Base-by-base conservation (phyloP, 2,888 invertebrate species). In the Drosophila vallismaia region DNA sequence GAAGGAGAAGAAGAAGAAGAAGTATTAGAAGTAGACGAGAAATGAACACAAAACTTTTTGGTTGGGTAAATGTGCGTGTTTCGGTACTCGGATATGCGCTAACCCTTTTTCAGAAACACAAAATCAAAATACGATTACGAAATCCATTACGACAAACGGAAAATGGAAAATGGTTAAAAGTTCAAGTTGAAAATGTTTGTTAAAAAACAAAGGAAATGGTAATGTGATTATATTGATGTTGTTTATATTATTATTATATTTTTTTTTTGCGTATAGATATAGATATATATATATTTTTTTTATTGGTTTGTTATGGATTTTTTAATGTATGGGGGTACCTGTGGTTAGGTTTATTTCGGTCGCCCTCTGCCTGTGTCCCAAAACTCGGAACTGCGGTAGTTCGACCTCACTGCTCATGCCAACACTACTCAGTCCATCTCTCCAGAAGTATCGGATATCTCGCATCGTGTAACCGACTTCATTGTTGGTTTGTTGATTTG, bases 371-470 rank as follows among this genome's bases (percentile, higher is more conserved):
- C 97, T 95, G 94, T 98, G 97, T 92, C 98, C 98, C 93, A 98
- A 95, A 92, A 98, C 97, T 93, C 97, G 95, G 94, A 98, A 98
- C 94, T 98, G 98, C 91, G 98, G 98, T 92, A 98, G 95, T 94
- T 97, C 96, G 93, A 98, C 97, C 93, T 97, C 97, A 93, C 95
- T 95, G 95, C 96, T 96, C 94, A 98, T 97, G 93, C 97, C 97
- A 93, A 98, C 97, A 93, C 97, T 97, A 93, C 95, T 95, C 93
- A 94, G 94, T 92, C 97, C 97, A 94, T 96, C 95, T 94, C 96
- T 96, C 98, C 98, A 98, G 94, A 96, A 96, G 95, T 98, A 98
- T 93, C 96, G 96, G 94, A 97, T 97, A 95, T 97, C 97, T 94
- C 96, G 96, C 97, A 97, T 97, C 94, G 97, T 97, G 95, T 97